Evolutionary conservation across 2,888 invertebrate species (phyloP), one percentile per base, ranked within the genome.

Genomic region (Syrphus vitripennis): DNA sequence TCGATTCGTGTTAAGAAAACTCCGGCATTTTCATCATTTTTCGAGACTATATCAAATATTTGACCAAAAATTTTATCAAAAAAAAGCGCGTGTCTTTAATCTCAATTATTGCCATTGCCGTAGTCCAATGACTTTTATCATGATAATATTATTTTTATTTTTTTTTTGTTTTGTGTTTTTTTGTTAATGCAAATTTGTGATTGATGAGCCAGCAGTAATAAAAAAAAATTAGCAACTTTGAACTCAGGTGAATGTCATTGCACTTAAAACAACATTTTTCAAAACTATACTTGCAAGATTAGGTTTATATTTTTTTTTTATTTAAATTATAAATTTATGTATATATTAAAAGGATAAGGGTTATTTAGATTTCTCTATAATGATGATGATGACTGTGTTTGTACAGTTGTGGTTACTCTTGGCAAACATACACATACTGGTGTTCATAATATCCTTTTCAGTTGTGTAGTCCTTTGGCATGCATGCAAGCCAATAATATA

Each of bases 401-500:
- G 9, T 14, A 24, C 12, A 4, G n/a, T n/a, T 53, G 14, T 19
- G 16, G 42, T 45, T 7, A 16, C 6, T 9, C 29, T 45, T 76
- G 14, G 50, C 31, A 37, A 34, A 63, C 42, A 53, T 10, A 19
- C 21, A 2, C 34, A 63, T 26, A 42, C 14, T n/a, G 7, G 7
- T 5, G 26, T 9, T 34, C 34, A 29, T n/a, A 10, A 12, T 1
- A 10, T 55, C 29, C 9, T n/a, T n/a, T n/a, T 31, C 53, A 6
- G 12, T 12, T 10, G 21, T 29, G 42, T n/a, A 67, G 50, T 75
- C 29, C 21, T 67, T 7, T 12, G 19, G 16, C 34, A 59, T 31
- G 65, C 71, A 74, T 74, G 71, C 21, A 45, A 40, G 63, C 29
- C 55, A 55, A 65, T 78, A 78, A 77, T 77, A 78, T 72, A 77